Evolutionary conservation across 2,888 invertebrate species (phyloP).

Genomic region (Stenodema calcarata): DNA sequence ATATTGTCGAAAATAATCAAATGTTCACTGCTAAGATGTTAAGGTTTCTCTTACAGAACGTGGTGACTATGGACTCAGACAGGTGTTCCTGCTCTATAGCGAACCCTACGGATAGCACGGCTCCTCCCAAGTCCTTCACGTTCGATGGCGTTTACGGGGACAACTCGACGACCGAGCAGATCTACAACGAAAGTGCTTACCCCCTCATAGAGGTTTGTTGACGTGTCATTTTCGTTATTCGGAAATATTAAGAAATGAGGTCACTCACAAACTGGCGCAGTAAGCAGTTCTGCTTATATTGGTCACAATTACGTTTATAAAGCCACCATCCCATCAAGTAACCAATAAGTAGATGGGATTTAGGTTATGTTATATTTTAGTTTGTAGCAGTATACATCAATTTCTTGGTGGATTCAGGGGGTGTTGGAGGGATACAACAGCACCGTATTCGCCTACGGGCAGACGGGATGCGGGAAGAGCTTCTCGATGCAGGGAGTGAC

Average conservation of each 20-base stretch:
- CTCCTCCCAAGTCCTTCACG: constrained; percentile 73
- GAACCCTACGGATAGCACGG: constrained; percentile 69
- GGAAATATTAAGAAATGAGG: too few relatives aligned
- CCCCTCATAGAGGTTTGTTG: constrained; percentile 75
- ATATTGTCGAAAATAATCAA: too few relatives aligned
- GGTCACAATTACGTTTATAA: too few relatives aligned
- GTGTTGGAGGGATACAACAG: constrained; percentile 91
- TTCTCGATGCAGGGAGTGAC: constrained; percentile 84
- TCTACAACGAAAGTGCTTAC: constrained; percentile 87
- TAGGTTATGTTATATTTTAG: not conserved
- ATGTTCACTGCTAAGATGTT: not conserved
- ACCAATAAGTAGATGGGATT: too few relatives aligned
- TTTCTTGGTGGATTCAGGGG: constrained; percentile 66
- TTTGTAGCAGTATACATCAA: too few relatives aligned
- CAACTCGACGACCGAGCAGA: constrained; percentile 79
- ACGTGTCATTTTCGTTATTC: too few relatives aligned
- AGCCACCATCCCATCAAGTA: too few relatives aligned
- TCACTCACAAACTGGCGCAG: too few relatives aligned
- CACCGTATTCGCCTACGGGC: constrained; percentile 92
- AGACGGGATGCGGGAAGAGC: constrained; percentile 91
- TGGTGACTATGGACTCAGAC: constrained; percentile 71
- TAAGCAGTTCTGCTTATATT: too few relatives aligned
- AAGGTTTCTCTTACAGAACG: constrained; percentile 64
- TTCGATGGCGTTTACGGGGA: constrained; percentile 85
- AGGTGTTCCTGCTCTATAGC: constrained; percentile 68